These are phyloP conservation scores for Zaprionus gabonicus DNA, from an alignment of 1,140 invertebrate genomes.

Conservation along the genomic window DNA sequence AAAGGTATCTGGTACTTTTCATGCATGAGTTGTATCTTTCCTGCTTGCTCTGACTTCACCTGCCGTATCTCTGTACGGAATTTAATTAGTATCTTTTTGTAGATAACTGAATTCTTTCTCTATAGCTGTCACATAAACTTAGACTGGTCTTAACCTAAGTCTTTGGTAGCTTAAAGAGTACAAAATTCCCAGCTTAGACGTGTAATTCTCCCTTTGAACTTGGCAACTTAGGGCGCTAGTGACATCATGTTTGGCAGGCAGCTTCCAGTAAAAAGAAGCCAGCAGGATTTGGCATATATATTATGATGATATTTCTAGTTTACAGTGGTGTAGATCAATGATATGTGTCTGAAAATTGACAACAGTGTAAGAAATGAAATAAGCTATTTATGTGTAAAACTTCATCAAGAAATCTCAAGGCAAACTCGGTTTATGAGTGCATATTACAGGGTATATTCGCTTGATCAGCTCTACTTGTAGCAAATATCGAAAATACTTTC, in stretches of 20 bases:
- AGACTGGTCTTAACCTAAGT: neutral
- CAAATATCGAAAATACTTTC: conserved; percentile 8
- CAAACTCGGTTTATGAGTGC: neutral
- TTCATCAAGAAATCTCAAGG: neutral
- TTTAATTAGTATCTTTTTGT: conserved; percentile 6
- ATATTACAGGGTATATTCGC: neutral
- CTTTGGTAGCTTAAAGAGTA: neutral
- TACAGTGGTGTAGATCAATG: neutral
- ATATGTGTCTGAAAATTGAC: neutral
- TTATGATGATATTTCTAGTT: no score
- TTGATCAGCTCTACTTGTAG: neutral
- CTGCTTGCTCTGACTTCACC: neutral
- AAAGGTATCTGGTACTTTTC: neutral
- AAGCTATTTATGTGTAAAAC: neutral
- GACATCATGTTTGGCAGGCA: no score
- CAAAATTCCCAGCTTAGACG: neutral
- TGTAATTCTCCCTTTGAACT: neutral
- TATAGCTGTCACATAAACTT: neutral
- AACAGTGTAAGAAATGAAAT: neutral
- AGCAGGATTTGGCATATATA: no score
- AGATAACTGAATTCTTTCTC: neutral
- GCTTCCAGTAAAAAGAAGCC: no score
- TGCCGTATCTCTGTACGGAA: neutral
- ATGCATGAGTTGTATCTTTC: neutral
- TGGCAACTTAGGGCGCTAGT: no score